Evolutionary conservation across 64 coral and sea anemone genomes (phyloP), one percentile per base, ranked within the genome.

Genomic region (Stichodactyla helianthus): DNA sequence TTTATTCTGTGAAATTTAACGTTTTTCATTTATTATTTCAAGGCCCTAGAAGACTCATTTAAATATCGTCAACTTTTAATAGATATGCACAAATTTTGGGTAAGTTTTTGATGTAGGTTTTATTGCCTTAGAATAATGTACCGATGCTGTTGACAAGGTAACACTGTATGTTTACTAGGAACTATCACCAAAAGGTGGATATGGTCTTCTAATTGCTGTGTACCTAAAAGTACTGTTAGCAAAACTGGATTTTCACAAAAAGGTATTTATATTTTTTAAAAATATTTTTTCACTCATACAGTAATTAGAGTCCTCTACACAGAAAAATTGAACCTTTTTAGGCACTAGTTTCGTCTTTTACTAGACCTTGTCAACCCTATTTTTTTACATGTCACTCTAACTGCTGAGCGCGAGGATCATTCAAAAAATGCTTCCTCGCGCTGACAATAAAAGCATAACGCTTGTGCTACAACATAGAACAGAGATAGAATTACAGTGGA

Each of bases 181-280:
- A 95, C 93, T 95, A 50, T 99, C 97, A 78, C 63, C 93, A 31
- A 94, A 99, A 27, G 97, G 97, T 59, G 93, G 97, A 58, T 99
- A 95, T 88, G 97, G 97, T 4, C 68, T 76, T 22, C 84, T 99
- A 64, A 95, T 92, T 79, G 76, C 88, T 67, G 60, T 70, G 16
- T 99, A 99, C 63, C 54, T 95, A 19, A 87, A 89, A 83, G 88
- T 99, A 18, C 18, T 99, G 59, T 77, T 95, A 52, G 82, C 91
- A 85, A 99, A 99, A 51, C 77, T 99, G 79, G 93, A 95, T 27
- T 99, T 99, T 86, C 97, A 99, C 93, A 60, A 82, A 77, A 99
- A 99, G 93, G 97, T 99, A 64, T 51, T 11, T 44, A 44, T 44
- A 14, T 31, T 70, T 70, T 23, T 0, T 20, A 60, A 3, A 6